Percentiles rank a stretch among this genome's conserved stretches.
Conservation (phyloP, 2,888 invertebrate genomes). For the Campoletis raptor region DNA sequence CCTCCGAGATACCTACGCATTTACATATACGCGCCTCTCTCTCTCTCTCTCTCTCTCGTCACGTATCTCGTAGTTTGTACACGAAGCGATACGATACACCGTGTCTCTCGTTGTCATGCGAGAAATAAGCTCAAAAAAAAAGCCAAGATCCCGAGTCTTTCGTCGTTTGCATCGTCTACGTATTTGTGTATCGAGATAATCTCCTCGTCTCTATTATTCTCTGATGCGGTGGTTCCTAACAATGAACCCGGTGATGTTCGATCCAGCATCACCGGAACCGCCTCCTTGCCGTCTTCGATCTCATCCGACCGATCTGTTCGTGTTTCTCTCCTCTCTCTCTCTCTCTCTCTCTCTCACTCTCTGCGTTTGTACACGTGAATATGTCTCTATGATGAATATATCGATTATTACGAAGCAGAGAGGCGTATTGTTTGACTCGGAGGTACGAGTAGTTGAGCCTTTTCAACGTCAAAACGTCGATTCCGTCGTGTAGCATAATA, state of each 20-base stretch:
- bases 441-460: neutral
- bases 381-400: slow-evolving; percentile 4
- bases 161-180: neutral
- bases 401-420: neutral
- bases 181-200: slow-evolving; percentile 34
- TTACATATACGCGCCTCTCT: neutral
- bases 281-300: slow-evolving; percentile 59
- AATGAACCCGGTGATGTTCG: slow-evolving; percentile 74
- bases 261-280: slow-evolving; percentile 67
- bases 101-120: slow-evolving; percentile 2
- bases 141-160: slow-evolving; percentile 13
- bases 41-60: neutral
- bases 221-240: slow-evolving; percentile 62
- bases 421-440: neutral
- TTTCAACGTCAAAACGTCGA: neutral
- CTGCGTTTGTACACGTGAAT: neutral
- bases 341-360: neutral
- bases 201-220: slow-evolving; percentile 51
- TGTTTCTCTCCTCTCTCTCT: neutral
- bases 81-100: neutral
- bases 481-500: slow-evolving; percentile 8
- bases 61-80: neutral
- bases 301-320: slow-evolving; percentile 55
- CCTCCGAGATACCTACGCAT: neutral
- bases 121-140: slow-evolving; percentile 4